Percentiles rank a stretch among this genome's conserved stretches.
These are phyloP conservation scores for Chrysotoxum bicinctum DNA, from an alignment of 2,888 invertebrate genomes.

Conservation along the genomic window DNA sequence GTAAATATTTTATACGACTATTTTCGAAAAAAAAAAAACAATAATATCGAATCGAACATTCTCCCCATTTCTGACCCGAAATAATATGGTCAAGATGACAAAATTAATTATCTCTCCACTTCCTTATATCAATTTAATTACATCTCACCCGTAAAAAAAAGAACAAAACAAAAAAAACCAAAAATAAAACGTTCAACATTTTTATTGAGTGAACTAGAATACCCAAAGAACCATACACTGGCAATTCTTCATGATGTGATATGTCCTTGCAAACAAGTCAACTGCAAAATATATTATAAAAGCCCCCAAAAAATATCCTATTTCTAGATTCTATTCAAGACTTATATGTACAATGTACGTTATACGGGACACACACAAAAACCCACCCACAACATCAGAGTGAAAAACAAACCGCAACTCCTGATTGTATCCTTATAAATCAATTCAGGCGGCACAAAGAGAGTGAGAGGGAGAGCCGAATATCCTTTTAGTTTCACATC, in stretches of 20 bases:
- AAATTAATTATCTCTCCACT: conserved; percentile 64
- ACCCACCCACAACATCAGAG: conserved; percentile 33
- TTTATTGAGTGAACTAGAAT: conserved; percentile 47
- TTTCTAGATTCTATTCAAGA: conserved; percentile 43
- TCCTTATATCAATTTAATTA: conserved; percentile 67
- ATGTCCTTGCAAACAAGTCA: conserved; percentile 60
- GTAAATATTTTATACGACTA: not conserved
- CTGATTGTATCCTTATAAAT: conserved; percentile 73
- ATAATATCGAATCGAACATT: conserved; percentile 15
- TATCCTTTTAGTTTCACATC: conserved; percentile 73
- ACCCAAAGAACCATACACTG: not conserved
- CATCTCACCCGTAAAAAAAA: no score
- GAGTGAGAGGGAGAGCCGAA: conserved; percentile 34
- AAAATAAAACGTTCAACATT: conserved; percentile 24
- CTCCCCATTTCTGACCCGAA: conserved; percentile 4
- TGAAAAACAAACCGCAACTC: conserved; percentile 67
- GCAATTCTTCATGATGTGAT: conserved; percentile 46
- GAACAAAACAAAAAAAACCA: not conserved
- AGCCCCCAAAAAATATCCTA: conserved; percentile 29
- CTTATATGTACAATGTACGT: no score
- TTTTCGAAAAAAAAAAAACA: not conserved
- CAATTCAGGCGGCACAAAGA: conserved; percentile 60
- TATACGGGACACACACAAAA: not conserved
- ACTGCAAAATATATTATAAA: conserved; percentile 56
- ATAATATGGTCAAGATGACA: conserved; percentile 62